phyloP scores from a whole-genome alignment of 2,888 invertebrate species.

The Dinocampus coccinellae region DNA sequence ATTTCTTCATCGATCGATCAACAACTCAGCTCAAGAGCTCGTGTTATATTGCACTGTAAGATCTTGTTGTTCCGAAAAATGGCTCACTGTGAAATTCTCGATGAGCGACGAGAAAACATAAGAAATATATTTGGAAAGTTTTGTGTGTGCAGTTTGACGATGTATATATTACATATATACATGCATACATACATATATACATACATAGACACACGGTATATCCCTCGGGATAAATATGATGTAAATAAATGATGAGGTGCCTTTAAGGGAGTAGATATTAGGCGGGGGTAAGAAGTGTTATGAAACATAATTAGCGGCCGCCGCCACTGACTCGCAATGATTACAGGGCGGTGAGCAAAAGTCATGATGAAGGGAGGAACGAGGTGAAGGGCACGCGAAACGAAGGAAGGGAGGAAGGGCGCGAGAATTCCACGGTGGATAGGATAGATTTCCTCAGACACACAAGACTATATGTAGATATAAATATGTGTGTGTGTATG shows the following conservation, averaged over 20 bases:
- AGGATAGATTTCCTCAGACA: constrained; percentile 62
- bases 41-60: neutral
- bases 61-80: neutral
- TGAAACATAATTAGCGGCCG: constrained; percentile 70
- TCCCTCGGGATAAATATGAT: constrained; percentile 67
- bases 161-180: neutral
- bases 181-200: neutral
- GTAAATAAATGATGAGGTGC: constrained; percentile 69
- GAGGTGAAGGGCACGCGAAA: constrained; percentile 25
- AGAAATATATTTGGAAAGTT: neutral
- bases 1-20: constrained; percentile 23
- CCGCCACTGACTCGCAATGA: constrained; percentile 70
- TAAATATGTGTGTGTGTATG: constrained; percentile 43
- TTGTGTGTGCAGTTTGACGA: neutral
- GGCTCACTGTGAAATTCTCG: neutral
- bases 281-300: constrained; percentile 70
- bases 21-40: neutral
- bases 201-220: constrained; percentile 41
- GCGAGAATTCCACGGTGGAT: constrained; percentile 45
- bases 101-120: neutral
- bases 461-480: constrained; percentile 46
- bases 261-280: constrained; percentile 66
- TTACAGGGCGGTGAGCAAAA: constrained; percentile 69
- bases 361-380: constrained; percentile 49
- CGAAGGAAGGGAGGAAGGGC: constrained; percentile 26